phyloP scores from a whole-genome alignment of 2,888 invertebrate genomes.

The Pilophorus perplexus region DNA sequence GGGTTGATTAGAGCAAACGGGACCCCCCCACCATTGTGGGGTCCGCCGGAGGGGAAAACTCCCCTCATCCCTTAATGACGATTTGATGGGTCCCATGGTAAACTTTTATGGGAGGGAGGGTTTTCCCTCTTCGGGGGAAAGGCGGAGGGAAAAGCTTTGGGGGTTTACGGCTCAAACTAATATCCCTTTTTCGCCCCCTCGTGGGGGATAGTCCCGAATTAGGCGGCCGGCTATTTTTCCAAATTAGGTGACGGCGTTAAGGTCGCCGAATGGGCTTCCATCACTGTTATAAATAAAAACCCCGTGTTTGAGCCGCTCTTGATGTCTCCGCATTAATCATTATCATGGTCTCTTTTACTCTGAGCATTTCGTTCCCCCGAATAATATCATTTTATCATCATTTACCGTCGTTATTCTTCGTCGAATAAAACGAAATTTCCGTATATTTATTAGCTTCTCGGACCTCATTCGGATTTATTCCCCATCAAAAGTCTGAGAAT shows the following conservation, averaged over 20 bases:
- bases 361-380: no score
- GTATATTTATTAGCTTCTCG: no score
- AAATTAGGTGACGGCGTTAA: slow-evolving; percentile 31
- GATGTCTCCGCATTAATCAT: no score
- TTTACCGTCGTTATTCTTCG: no score
- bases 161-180: slow-evolving; percentile 34
- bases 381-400: no score
- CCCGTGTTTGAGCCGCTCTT: no score
- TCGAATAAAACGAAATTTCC: no score
- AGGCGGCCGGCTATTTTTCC: slow-evolving; percentile 29
- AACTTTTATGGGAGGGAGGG: slow-evolving; percentile 33
- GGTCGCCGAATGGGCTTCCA: slow-evolving; percentile 17
- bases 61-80: slow-evolving; percentile 29
- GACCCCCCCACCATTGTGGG: not conserved
- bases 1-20: slow-evolving; percentile 33
- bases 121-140: not conserved
- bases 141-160: not conserved
- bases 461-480: no score
- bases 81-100: slow-evolving; percentile 40
- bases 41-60: not conserved
- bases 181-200: slow-evolving; percentile 16
- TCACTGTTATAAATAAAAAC: no score
- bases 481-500: no score
- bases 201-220: slow-evolving; percentile 6
- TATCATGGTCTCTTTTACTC: no score